Evolutionary conservation across 2,888 invertebrate genomes (phyloP), one percentile per base, ranked within the genome.

Genomic region (Hypselothyrea guttata): DNA sequence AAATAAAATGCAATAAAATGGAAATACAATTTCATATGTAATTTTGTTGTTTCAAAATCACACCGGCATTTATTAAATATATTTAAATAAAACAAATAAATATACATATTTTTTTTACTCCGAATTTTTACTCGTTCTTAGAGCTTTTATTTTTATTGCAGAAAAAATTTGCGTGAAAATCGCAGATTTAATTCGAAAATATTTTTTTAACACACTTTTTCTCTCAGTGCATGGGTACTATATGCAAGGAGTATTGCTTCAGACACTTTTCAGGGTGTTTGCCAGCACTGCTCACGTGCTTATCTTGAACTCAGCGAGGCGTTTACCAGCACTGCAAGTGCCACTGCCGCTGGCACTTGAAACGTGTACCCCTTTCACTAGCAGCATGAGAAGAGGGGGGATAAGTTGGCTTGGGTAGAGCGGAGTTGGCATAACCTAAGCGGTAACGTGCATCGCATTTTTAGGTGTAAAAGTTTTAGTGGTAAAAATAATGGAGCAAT

Each of bases 401-500:
- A 1, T 4, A 7, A 13, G 22, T 16, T 9, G 16, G 9, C 35
- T 27, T 12, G 1, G 13, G 46, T 33, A 12, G 56, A 46, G 45
- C 31, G 38, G 71, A n/a, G n/a, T n/a, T n/a, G n/a, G n/a, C n/a
- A n/a, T 55, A 30, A 59, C 59, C 37, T 42, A 60, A 68, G 58
- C 76, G 72, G 54, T 55, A 72, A 61, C 74, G 67, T 77, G 84
- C 79, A 71, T 62, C 65, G 83, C 79, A 84, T 69, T 69, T 22
- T 66, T 62, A 79, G 66, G 78, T 78, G 83, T 76, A 60, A 72
- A 79, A 84, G 42, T 85, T 78, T 78, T 79, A 71, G 85, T 79
- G 81, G 64, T 84, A 64, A 75, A 78, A 82, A 78, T 83, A 84
- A 83, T 79, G 76, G 79, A 83, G 79, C 84, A 75, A 59, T 65